Evolutionary conservation across 2,888 invertebrate genomes (phyloP), one percentile per base, ranked within the genome.

Genomic region (Hesperia comma): DNA sequence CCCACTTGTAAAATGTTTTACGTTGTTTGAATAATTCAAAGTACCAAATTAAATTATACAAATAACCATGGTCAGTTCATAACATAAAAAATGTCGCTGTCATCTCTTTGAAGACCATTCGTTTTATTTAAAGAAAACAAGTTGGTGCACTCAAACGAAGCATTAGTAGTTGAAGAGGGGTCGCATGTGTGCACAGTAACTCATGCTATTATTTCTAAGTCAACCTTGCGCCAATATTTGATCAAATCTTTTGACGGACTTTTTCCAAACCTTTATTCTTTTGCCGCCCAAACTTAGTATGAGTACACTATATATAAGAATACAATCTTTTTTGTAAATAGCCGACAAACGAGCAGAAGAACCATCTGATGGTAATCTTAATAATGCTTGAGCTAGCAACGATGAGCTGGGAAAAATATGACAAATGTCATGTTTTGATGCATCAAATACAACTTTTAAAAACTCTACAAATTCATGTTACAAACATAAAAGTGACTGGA

Each of bases 161-260:
- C 85, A 80, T 85, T 80, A 81, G 79, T 81, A 80, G 74, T 78
- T 90, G 81, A 86, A 90, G 90, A 86, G 81, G 85, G 87, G 88
- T 84, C 78, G 72, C 69, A 79, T 90, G 86, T 80, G 73, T 90
- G 83, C 87, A 78, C 77, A 90, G 86, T 87, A 88, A 87, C 89
- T 90, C 85, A 88, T 88, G 86, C 88, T 91, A 90, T 92, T 91
- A 91, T 91, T 90, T 91, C 89, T 88, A 88, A 88, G 88, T 86
- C 88, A 86, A 87, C 83, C 81, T 82, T 79, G 77, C 81, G 80
- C 82, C 81, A 78, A 83, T 90, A 85, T 91, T 92, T 92, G 86
- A 86, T 83, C 84, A 90, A 89, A 88, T 88, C 87, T 88, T 81
- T 89, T 83, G 84, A 85, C 83, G 84, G 72, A 67, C 70, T 79